Percentiles rank a stretch among this genome's conserved stretches.
phyloP scores from a whole-genome alignment of 2,888 invertebrate species.

The Serripes groenlandicus region DNA sequence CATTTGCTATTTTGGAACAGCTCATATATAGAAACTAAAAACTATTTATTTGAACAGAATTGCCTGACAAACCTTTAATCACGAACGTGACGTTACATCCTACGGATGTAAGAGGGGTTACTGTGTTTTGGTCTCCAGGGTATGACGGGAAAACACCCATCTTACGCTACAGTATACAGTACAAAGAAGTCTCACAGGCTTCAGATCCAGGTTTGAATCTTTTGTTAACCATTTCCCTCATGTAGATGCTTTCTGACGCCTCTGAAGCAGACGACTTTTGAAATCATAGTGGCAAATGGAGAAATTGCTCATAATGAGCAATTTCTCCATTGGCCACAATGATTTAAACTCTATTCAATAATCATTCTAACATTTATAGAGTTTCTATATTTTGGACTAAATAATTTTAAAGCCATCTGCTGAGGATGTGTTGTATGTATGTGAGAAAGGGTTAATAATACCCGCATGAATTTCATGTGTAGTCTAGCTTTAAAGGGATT shows the following conservation, averaged over 20 bases:
- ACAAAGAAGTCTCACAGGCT: conserved; percentile 67
- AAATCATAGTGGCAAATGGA: conserved; percentile 3
- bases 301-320: conserved; percentile 2
- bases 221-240: not conserved
- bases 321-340: conserved; percentile 1
- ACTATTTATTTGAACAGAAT: conserved; percentile 88
- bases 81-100: conserved; percentile 94
- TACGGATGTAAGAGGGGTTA: conserved; percentile 93
- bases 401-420: no score
- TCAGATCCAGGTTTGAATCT: conserved; percentile 4
- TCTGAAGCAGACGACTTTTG: not conserved
- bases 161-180: conserved; percentile 96
- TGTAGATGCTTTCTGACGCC: not conserved
- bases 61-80: conserved; percentile 97
- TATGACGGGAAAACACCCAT: conserved; percentile 99
- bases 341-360: not conserved
- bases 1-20: no score
- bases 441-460: no score
- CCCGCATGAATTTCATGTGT: no score
- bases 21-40: not conserved
- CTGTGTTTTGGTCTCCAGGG: conserved; percentile 97
- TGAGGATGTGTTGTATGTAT: no score
- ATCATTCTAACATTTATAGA: not conserved
- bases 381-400: no score
- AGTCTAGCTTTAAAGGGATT: no score